phyloP scores from a whole-genome alignment of 2,888 invertebrate genomes.

The Dasypolia templi region DNA sequence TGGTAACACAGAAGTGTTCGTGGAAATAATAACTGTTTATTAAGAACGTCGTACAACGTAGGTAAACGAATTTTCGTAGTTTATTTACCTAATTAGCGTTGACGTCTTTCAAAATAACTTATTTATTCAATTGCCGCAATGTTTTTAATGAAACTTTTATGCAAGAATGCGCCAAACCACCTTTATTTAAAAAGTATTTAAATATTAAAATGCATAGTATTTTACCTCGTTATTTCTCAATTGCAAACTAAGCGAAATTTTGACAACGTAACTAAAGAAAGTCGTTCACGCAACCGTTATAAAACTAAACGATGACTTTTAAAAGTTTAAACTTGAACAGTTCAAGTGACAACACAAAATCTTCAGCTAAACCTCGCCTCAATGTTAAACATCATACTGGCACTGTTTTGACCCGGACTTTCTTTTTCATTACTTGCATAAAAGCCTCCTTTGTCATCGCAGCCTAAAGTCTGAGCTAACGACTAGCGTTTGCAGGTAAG shows the following conservation, averaged over 20 bases:
- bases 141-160: not conserved
- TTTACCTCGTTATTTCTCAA: not conserved
- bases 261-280: slow-evolving; percentile 1
- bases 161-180: no score
- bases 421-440: slow-evolving; percentile 65
- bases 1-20: not conserved
- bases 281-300: slow-evolving; percentile 12
- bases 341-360: slow-evolving; percentile 6
- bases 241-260: not conserved
- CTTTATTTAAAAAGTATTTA: not conserved
- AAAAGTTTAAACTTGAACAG: not conserved
- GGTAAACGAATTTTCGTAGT: not conserved
- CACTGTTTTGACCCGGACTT: slow-evolving; percentile 45
- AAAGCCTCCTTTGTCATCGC: slow-evolving; percentile 70
- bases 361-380: slow-evolving; percentile 1
- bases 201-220: not conserved
- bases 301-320: slow-evolving; percentile 22
- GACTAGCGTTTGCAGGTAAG: slow-evolving; percentile 84
- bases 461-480: slow-evolving; percentile 70
- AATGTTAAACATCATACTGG: slow-evolving; percentile 29
- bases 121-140: not conserved
- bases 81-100: slow-evolving; percentile 7
- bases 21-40: slow-evolving; percentile 29
- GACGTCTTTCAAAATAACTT: not conserved
- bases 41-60: not conserved